These are phyloP conservation scores for Eristalis arbustorum DNA, from an alignment of 2,888 invertebrate genomes.

Conservation along the genomic window DNA sequence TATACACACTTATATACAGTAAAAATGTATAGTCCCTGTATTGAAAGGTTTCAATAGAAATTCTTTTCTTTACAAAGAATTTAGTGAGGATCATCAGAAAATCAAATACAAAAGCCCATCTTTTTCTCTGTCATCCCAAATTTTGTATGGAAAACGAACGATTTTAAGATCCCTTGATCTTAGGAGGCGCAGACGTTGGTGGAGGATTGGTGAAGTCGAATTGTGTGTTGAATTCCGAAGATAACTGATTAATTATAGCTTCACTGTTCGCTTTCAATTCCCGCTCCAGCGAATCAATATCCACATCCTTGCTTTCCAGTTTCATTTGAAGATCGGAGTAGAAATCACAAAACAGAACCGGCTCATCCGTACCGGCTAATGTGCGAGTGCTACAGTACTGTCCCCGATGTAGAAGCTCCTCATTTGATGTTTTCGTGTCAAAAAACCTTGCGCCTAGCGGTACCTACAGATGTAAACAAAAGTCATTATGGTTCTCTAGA, in stretches of 20 bases:
- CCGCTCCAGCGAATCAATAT: slow-evolving; percentile 78
- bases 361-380: slow-evolving; percentile 76
- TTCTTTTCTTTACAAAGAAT: not conserved
- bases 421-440: slow-evolving; percentile 75
- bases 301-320: slow-evolving; percentile 78
- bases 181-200: slow-evolving; percentile 27
- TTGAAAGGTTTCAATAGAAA: not conserved
- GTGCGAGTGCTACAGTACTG: slow-evolving; percentile 79
- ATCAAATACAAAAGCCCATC: not conserved
- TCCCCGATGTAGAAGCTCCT: slow-evolving; percentile 77
- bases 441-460: slow-evolving; percentile 77
- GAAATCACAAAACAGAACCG: slow-evolving; percentile 79
- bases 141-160: not conserved
- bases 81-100: not conserved
- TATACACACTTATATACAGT: not conserved
- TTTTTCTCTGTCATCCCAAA: not conserved
- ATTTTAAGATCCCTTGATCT: slow-evolving; percentile 29
- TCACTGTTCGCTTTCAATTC: slow-evolving; percentile 77
- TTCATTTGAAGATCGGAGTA: slow-evolving; percentile 79
- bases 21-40: slow-evolving; percentile 7
- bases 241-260: slow-evolving; percentile 76
- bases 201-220: slow-evolving; percentile 74
- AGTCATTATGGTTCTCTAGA: not conserved
- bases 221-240: slow-evolving; percentile 76
- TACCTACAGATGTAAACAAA: slow-evolving; percentile 69